These are phyloP conservation scores for Andrena praecox DNA, from an alignment of 2,888 invertebrate genomes.

Conservation along the genomic window DNA sequence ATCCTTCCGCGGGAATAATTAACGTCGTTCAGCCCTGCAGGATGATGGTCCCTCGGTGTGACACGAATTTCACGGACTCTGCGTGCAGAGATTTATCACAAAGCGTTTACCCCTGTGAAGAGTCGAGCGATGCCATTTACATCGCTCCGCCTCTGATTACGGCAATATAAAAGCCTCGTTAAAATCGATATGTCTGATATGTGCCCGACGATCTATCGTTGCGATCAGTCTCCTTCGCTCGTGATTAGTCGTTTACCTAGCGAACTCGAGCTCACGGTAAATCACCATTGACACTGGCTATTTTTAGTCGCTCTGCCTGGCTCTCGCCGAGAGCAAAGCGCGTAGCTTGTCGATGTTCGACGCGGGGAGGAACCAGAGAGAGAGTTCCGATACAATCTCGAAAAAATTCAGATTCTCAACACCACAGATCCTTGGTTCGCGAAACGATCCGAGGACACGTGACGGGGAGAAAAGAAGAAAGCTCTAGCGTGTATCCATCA, in stretches of 20 bases:
- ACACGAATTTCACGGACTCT: slow-evolving; percentile 55
- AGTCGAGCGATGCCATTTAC: slow-evolving; percentile 24
- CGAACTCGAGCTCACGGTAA: neutral
- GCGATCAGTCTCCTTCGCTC: neutral
- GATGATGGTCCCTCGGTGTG: slow-evolving; percentile 58
- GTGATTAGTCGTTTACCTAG: slow-evolving; percentile 9
- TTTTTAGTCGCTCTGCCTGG: neutral
- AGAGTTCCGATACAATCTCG: slow-evolving; percentile 1
- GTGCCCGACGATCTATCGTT: neutral
- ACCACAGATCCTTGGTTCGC: neutral
- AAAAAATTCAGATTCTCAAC: slow-evolving; percentile 11
- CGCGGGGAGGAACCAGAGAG: neutral
- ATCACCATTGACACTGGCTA: slow-evolving; percentile 14
- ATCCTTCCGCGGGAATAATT: slow-evolving; percentile 65
- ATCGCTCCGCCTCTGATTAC: slow-evolving; percentile 2
- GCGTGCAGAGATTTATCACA: slow-evolving; percentile 63
- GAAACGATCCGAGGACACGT: slow-evolving; percentile 17
- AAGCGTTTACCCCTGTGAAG: slow-evolving; percentile 49
- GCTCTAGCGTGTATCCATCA: neutral
- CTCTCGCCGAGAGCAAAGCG: neutral
- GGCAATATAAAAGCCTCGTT: slow-evolving; percentile 8
- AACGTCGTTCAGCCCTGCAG: slow-evolving; percentile 47
- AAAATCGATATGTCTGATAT: slow-evolving; percentile 31
- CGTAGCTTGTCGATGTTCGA: slow-evolving; percentile 31
- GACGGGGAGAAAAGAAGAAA: neutral